Conservation (phyloP, 1,140 invertebrate genomes). For the Onthophagus taurus region DNA sequence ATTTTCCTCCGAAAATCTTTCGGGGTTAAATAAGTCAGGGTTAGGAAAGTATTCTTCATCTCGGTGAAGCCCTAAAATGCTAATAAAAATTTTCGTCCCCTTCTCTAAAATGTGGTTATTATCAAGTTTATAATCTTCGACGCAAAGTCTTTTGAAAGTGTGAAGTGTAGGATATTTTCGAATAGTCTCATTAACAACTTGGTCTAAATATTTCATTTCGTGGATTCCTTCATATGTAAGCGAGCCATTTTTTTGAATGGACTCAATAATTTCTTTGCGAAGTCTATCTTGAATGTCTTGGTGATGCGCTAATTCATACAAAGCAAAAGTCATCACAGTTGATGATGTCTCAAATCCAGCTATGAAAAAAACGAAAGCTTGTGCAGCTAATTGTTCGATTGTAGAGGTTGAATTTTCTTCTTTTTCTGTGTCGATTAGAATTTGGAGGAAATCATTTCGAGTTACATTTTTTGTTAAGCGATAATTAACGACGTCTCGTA, state of each 20-base stretch:
- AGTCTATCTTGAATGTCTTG: conserved; percentile 38
- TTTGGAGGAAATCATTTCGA: conserved; percentile 34
- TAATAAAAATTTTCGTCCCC: no score
- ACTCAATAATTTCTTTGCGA: conserved; percentile 38
- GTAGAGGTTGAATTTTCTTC: conserved; percentile 12
- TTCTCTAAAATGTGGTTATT: no score
- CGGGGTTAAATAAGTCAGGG: no score
- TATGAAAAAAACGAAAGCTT: conserved; percentile 24
- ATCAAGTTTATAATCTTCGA: no score
- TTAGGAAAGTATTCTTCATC: no score
- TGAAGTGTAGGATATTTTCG: no score
- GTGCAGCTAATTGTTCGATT: conserved; percentile 12
- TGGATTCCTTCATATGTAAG: conserved; percentile 45
- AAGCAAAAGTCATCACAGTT: conserved; percentile 36
- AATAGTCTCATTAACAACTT: conserved; percentile 34
- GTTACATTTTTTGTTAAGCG: conserved; percentile 26
- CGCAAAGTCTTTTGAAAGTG: no score
- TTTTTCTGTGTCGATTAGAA: conserved; percentile 30
- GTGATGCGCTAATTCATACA: conserved; percentile 41
- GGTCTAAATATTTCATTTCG: conserved; percentile 38
- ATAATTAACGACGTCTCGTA: conserved; percentile 25
- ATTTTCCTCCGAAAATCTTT: no score
- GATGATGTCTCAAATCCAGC: conserved; percentile 44
- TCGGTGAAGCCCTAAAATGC: no score
- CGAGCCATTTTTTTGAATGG: conserved; percentile 38